A percentile compares a stretch with the other conserved stretches of the same genome.
Evolutionary conservation across 2,113 vertebrate species (phyloP).

Genomic region (Nesospiza acunhae): DNA sequence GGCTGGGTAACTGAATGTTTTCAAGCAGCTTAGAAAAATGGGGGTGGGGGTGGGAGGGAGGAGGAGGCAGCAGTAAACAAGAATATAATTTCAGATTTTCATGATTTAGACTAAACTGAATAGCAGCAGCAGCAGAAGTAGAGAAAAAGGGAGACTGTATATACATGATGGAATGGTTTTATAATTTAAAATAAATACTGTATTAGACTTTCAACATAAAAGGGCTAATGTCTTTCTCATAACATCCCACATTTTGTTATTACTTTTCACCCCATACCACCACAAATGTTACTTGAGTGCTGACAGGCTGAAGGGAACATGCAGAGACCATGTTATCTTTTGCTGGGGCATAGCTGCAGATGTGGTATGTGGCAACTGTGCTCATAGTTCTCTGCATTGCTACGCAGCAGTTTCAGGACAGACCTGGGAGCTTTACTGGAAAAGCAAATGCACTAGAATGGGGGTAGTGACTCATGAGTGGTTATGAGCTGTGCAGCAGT

Average conservation of each 20-base stretch:
- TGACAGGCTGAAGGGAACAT: not conserved
- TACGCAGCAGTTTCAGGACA: not conserved
- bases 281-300: not conserved
- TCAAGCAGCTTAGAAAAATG: slow-evolving; percentile 50
- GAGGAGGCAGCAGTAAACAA: slow-evolving; percentile 33
- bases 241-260: not conserved
- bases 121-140: not conserved
- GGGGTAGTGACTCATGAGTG: not conserved
- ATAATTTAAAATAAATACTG: not conserved
- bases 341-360: not conserved
- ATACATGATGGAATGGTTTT: not conserved
- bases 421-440: not conserved
- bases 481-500: not conserved
- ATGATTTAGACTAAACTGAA: slow-evolving; percentile 19
- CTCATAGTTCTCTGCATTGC: not conserved
- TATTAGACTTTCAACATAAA: not conserved
- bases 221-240: not conserved
- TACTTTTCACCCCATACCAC: not conserved
- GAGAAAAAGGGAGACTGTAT: not conserved
- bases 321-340: not conserved
- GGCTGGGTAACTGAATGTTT: slow-evolving; percentile 63
- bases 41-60: not conserved
- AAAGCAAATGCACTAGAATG: not conserved
- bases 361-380: not conserved
- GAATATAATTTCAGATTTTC: slow-evolving; percentile 13